Evolutionary conservation across 2,113 vertebrate species (phyloP), one percentile per base, ranked within the genome.

Genomic region (Notothenia rossii): DNA sequence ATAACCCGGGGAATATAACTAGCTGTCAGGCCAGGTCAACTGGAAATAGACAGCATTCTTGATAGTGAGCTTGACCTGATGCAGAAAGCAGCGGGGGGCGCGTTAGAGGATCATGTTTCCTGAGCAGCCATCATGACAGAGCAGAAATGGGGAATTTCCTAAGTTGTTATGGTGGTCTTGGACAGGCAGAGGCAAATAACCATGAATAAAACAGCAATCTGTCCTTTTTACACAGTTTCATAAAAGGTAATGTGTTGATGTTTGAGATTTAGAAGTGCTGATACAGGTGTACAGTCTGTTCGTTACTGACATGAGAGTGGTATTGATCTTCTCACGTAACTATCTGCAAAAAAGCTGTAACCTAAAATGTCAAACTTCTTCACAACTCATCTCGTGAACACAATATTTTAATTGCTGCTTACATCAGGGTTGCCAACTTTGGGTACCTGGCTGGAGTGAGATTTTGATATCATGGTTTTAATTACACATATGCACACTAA

Each of bases 11-110:
- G 68, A 75, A 54, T 75, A 87, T 84, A 86, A 86, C 86, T 53
- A 73, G 75, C 87, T 79, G 86, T 76, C 86, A 82, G 7, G 61
- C 79, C 76, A 76, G 86, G 83, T 81, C 75, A 54, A 81, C 89
- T 91, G 82, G 73, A 93, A 93, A 94, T 92, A 93, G 90, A 85
- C 49, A 14, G 33, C 79, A 53, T 90, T 85, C 83, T 74, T 71
- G 82, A 72, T 2, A 18, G 61, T 14, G 17, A 58, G 83, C 56
- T 61, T 72, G 78, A 29, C 74, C 80, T 69, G 82, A 90, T 70
- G 54, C 59, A 81, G 84, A 85, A 64, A 82, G 40, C 82, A 29
- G 68, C 56, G 7, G 74, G 78, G 68, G 15, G 75, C 71, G 13
- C 46, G 40, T 72, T 56, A 2, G 67, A n/a, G 68, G 75, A 85